A percentile compares a stretch with the other conserved stretches of the same genome.
Evolutionary conservation across 2,113 vertebrate species (phyloP).

Genomic region (Castor canadensis): DNA sequence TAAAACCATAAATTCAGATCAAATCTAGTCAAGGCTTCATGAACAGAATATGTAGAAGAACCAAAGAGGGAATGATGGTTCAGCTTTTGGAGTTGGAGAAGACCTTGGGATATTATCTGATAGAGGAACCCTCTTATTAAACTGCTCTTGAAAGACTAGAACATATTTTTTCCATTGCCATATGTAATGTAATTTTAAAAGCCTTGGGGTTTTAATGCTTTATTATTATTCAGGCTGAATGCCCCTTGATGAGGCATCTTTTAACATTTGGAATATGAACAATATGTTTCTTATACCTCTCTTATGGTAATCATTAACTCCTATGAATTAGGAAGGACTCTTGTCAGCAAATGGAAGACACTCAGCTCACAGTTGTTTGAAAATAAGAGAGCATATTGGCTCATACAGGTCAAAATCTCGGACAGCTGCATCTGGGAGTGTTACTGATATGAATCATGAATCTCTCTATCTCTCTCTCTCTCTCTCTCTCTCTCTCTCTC

Average conservation of each 20-base stretch:
- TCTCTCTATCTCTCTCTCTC: not conserved
- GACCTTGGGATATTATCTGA: not conserved
- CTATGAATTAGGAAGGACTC: not conserved
- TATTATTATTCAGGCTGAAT: not conserved
- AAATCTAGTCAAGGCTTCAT: not conserved
- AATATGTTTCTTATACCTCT: not conserved
- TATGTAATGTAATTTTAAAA: not conserved
- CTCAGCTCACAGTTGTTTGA: not conserved
- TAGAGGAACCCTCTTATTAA: not conserved
- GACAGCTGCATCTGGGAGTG: not conserved
- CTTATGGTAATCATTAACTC: not conserved
- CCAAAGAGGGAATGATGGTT: not conserved
- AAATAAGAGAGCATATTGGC: not conserved
- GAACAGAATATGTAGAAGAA: not conserved
- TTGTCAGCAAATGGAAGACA: not conserved
- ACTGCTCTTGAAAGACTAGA: not conserved
- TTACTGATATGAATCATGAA: accelerated
- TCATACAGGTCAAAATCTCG: not conserved
- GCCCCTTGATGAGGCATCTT: not conserved
- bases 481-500: not conserved
- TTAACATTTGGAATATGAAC: not conserved
- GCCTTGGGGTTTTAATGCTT: not conserved
- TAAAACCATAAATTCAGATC: not conserved
- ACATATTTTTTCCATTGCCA: not conserved
- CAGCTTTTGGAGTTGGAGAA: not conserved